A percentile compares a stretch with the other conserved stretches of the same genome.
Conservation (phyloP, 2,888 invertebrate species). For the Agriotes lineatus region DNA sequence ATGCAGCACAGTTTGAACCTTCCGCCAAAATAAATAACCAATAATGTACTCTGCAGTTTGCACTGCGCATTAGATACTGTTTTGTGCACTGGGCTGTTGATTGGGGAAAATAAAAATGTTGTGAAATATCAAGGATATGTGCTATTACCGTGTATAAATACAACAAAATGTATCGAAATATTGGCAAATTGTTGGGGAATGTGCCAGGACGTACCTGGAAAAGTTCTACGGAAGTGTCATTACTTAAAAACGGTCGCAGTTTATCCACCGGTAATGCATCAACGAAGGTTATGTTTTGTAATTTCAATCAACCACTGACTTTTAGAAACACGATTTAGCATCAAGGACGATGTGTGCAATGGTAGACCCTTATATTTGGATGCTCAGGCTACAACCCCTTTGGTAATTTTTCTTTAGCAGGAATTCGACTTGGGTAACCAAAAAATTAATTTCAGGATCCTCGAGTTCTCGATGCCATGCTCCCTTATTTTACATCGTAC, state of each 20-base stretch:
- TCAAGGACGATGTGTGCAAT: constrained; percentile 66
- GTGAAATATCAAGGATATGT: too few relatives aligned
- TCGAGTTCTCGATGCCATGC: constrained; percentile 95
- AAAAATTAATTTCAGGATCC: constrained; percentile 81
- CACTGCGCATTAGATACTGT: too few relatives aligned
- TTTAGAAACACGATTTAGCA: constrained; percentile 51
- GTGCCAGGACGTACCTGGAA: neutral
- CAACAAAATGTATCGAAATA: constrained; percentile 32
- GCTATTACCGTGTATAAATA: too few relatives aligned
- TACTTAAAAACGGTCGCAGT: neutral
- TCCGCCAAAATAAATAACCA: too few relatives aligned
- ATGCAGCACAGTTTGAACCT: too few relatives aligned
- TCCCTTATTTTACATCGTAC: constrained; percentile 89
- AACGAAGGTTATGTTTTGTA: constrained; percentile 29
- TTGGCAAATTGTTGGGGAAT: too few relatives aligned
- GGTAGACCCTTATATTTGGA: constrained; percentile 94
- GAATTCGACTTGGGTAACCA: neutral
- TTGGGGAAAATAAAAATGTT: too few relatives aligned
- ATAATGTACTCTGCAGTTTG: too few relatives aligned
- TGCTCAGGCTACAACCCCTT: constrained; percentile 95
- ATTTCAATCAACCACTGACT: constrained; percentile 15
- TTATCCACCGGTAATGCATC: constrained; percentile 32
- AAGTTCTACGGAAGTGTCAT: neutral
- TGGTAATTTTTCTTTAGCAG: too few relatives aligned
- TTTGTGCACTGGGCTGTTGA: too few relatives aligned